phyloP scores from a whole-genome alignment of 2,888 invertebrate genomes.

The Cryptocephalus primarius region DNA sequence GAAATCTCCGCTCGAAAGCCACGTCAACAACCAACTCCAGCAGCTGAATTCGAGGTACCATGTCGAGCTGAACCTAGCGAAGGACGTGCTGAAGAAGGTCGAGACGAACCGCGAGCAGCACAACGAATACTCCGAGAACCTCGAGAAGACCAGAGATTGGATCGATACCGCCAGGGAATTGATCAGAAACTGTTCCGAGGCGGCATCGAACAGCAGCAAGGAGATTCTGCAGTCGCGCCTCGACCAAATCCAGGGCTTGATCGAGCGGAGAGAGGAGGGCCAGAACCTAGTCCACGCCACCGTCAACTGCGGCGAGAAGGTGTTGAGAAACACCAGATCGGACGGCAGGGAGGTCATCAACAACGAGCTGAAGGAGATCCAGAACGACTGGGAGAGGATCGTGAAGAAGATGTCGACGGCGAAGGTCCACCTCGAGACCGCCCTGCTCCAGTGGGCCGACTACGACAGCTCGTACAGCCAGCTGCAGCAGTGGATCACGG shows the following conservation, averaged over 20 bases:
- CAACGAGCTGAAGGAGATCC: constrained; percentile 76
- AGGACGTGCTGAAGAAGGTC: constrained; percentile 83
- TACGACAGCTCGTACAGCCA: constrained; percentile 90
- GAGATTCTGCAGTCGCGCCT: constrained; percentile 74
- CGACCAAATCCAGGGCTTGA: constrained; percentile 66
- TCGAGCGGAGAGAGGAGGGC: constrained; percentile 74
- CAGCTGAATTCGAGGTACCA: constrained; percentile 82
- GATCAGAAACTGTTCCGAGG: constrained; percentile 69
- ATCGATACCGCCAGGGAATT: constrained; percentile 77
- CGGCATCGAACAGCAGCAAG: constrained; percentile 65
- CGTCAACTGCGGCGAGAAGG: constrained; percentile 84
- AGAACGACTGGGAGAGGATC: constrained; percentile 84
- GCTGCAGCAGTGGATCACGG: constrained; percentile 88
- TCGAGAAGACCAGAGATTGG: constrained; percentile 70
- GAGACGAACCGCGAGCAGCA: constrained; percentile 83
- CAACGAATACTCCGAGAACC: constrained; percentile 64
- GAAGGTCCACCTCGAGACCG: constrained; percentile 83
- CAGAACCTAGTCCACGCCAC: constrained; percentile 79
- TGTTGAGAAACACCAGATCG: constrained; percentile 74
- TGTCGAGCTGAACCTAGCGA: constrained; percentile 76
- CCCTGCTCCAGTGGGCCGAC: constrained; percentile 89
- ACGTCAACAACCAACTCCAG: constrained; percentile 76
- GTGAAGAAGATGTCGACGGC: constrained; percentile 86
- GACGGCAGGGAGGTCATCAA: constrained; percentile 84
- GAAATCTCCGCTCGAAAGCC: constrained; percentile 75